A percentile compares a stretch with the other conserved stretches of the same genome.
These are phyloP conservation scores for Meda fulgida DNA, from an alignment of 2,797 vertebrate species.

Conservation along the genomic window DNA sequence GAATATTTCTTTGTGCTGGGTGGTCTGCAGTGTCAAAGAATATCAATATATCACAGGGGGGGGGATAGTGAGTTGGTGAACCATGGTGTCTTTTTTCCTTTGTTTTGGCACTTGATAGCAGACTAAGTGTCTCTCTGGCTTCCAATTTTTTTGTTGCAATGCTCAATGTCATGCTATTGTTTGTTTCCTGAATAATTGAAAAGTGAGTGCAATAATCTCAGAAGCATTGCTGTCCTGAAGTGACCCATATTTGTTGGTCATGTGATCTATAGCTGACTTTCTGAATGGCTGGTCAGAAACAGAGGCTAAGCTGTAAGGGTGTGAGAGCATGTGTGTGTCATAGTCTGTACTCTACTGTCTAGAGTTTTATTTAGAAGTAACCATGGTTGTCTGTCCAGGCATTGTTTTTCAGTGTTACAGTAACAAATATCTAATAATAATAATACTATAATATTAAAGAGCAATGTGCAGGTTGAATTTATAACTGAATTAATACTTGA, in stretches of 20 bases:
- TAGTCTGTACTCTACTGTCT: constrained; percentile 15
- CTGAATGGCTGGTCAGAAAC: constrained; percentile 48
- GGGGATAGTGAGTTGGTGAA: not conserved
- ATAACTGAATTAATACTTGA: too few species aligned
- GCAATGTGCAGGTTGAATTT: too few species aligned
- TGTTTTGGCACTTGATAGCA: constrained; percentile 45
- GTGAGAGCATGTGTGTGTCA: constrained; percentile 42
- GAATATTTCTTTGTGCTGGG: not conserved
- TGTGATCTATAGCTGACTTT: constrained; percentile 40
- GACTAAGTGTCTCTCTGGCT: constrained; percentile 41
- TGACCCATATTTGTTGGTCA: constrained; percentile 58
- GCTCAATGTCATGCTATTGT: constrained; percentile 42
- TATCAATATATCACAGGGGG: not conserved
- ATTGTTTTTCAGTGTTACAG: not conserved
- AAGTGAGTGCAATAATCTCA: constrained; percentile 46
- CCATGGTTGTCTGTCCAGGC: not conserved
- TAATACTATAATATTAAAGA: not conserved
- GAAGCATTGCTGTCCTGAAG: constrained; percentile 49
- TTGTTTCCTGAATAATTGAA: constrained; percentile 64
- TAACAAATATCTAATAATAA: not conserved
- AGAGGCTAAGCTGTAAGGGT: constrained; percentile 56
- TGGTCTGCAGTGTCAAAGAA: constrained; percentile 11
- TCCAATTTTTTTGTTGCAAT: constrained; percentile 28
- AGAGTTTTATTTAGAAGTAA: constrained; percentile 4
- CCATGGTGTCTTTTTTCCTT: constrained; percentile 38